These are phyloP conservation scores for Pocota personata DNA, from an alignment of 2,888 invertebrate species.

Conservation along the genomic window DNA sequence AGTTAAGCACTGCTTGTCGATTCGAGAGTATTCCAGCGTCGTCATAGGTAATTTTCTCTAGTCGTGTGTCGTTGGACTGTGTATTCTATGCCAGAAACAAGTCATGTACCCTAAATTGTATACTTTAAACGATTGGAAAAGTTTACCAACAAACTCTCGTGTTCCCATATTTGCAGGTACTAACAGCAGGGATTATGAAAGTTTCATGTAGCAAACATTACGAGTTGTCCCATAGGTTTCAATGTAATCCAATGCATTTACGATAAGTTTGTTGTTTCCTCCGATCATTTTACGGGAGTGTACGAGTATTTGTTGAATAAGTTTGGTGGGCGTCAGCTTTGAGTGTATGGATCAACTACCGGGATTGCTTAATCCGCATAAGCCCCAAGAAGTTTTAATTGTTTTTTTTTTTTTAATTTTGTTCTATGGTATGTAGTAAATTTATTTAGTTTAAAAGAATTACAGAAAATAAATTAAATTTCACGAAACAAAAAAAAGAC, in stretches of 20 bases:
- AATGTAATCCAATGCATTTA: slow-evolving; percentile 33
- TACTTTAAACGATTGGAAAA: slow-evolving; percentile 39
- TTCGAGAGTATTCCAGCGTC: neutral
- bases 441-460: too few relatives aligned
- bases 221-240: too few relatives aligned
- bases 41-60: neutral
- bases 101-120: slow-evolving; percentile 38
- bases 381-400: too few relatives aligned
- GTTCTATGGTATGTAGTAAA: too few relatives aligned
- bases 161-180: neutral
- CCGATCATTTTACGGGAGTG: neutral
- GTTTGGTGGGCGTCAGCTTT: neutral
- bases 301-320: neutral
- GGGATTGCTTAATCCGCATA: too few relatives aligned
- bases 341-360: too few relatives aligned
- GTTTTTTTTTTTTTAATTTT: too few relatives aligned
- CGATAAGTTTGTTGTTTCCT: slow-evolving; percentile 15
- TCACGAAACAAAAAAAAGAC: too few relatives aligned
- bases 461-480: too few relatives aligned
- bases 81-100: neutral
- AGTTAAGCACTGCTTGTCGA: slow-evolving; percentile 4
- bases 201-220: too few relatives aligned
- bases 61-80: slow-evolving; percentile 25
- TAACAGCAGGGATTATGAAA: neutral
- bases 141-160: slow-evolving; percentile 11